Conservation (phyloP, 1,140 invertebrate genomes). For the Paralvinella palmiformis region DNA sequence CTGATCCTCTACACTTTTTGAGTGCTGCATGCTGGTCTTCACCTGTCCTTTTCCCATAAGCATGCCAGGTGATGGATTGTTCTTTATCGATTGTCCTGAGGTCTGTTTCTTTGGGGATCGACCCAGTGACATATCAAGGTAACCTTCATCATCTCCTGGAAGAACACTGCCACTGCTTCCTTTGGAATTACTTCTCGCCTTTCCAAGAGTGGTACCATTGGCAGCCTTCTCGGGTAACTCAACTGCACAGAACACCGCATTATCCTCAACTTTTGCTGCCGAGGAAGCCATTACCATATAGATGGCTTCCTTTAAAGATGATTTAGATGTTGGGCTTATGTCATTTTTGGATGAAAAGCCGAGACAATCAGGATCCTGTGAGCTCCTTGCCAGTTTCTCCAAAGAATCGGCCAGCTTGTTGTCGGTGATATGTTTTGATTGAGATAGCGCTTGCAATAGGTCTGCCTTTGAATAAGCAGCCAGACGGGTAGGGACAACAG, state of each 20-base stretch:
- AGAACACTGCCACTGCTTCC: neutral
- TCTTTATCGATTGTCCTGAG: too few species aligned
- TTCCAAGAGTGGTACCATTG: too few species aligned
- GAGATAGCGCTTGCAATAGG: too few species aligned
- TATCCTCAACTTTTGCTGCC: neutral
- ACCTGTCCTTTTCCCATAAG: neutral
- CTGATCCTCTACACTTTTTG: slow-evolving; percentile 4
- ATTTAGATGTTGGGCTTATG: neutral
- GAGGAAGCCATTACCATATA: slow-evolving; percentile 1
- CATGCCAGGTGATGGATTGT: too few species aligned
- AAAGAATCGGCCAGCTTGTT: too few species aligned
- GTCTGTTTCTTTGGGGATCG: neutral
- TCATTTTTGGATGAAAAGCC: too few species aligned
- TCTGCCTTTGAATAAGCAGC: too few species aligned
- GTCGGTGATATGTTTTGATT: too few species aligned
- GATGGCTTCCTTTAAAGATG: neutral
- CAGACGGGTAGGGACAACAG: too few species aligned
- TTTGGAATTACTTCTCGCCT: too few species aligned
- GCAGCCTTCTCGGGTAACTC: neutral
- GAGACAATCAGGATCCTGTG: too few species aligned
- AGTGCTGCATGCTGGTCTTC: neutral
- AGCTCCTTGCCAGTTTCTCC: too few species aligned
- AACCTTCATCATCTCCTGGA: neutral
- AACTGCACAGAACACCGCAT: neutral
- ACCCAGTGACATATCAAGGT: neutral